These are phyloP conservation scores for Pyrrhia umbra DNA, from an alignment of 2,888 invertebrate species.

Conservation along the genomic window DNA sequence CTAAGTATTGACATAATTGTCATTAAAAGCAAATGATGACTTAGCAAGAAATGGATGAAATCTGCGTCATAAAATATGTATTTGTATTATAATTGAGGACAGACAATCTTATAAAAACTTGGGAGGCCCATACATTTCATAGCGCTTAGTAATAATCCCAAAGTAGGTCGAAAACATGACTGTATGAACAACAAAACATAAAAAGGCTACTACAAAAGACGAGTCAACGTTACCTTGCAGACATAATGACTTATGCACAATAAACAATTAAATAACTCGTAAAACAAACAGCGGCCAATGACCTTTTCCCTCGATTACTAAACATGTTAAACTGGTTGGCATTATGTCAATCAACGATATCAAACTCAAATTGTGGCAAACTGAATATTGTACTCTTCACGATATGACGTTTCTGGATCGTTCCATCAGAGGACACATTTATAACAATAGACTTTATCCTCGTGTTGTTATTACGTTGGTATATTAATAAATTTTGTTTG, in stretches of 20 bases:
- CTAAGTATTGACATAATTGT: background rate
- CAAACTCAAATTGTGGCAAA: conserved; percentile 21
- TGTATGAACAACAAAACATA: conserved; percentile 15
- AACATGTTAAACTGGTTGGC: conserved; percentile 33
- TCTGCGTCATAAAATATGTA: background rate
- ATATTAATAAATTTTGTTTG: conserved; percentile 22
- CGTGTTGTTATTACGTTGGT: conserved; percentile 19
- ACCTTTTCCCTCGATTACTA: conserved; percentile 33
- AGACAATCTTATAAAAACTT: background rate
- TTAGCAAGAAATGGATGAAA: background rate
- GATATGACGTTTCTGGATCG: conserved; percentile 29
- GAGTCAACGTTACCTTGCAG: conserved; percentile 2
- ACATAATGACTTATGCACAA: conserved; percentile 22
- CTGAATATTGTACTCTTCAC: background rate
- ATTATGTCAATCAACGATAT: conserved; percentile 47
- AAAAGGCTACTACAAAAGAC: conserved; percentile 8
- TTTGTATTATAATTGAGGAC: background rate
- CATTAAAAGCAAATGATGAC: background rate
- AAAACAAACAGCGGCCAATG: conserved; percentile 34
- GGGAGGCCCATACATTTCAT: background rate
- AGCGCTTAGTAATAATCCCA: conserved; percentile 8
- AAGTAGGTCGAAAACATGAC: conserved; percentile 34
- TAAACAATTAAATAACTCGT: conserved; percentile 25
- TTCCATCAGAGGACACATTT: conserved; percentile 27
- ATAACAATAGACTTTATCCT: conserved; percentile 45